These are phyloP conservation scores for Drosophila basisetae DNA, from an alignment of 2,888 invertebrate genomes.

Conservation along the genomic window DNA sequence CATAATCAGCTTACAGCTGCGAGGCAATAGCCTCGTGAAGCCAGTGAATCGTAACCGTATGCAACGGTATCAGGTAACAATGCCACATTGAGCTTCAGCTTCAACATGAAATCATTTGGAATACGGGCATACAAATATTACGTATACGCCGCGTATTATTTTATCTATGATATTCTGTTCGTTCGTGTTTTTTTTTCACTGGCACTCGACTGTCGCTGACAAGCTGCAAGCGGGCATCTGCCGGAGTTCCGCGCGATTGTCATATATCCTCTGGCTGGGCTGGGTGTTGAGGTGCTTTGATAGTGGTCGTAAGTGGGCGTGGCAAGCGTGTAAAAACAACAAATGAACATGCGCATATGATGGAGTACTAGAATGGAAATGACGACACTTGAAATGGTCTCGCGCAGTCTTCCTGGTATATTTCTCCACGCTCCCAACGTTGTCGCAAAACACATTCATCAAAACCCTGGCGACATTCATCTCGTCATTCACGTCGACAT, in stretches of 20 bases:
- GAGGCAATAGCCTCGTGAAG: slow-evolving; percentile 10
- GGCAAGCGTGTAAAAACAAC: slow-evolving; percentile 43
- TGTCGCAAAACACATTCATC: slow-evolving; percentile 65
- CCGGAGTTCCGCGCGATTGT: slow-evolving; percentile 38
- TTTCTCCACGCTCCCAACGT: slow-evolving; percentile 5
- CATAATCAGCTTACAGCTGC: slow-evolving; percentile 71
- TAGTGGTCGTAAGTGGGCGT: slow-evolving; percentile 5
- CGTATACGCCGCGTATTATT: slow-evolving; percentile 55
- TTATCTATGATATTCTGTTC: slow-evolving; percentile 21
- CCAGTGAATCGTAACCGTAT: slow-evolving; percentile 2
- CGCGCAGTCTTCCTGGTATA: slow-evolving; percentile 11
- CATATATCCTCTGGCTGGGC: slow-evolving; percentile 38
- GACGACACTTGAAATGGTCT: slow-evolving; percentile 78
- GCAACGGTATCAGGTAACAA: slow-evolving; percentile 22
- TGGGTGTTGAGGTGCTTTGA: slow-evolving; percentile 16
- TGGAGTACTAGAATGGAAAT: slow-evolving; percentile 60
- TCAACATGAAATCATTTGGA: background rate
- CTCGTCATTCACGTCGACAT: slow-evolving; percentile 76
- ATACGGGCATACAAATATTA: slow-evolving; percentile 29
- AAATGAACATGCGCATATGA: slow-evolving; percentile 75
- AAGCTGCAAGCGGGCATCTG: slow-evolving; percentile 64
- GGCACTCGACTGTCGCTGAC: slow-evolving; percentile 51
- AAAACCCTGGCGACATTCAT: slow-evolving; percentile 74
- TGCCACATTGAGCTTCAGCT: background rate
- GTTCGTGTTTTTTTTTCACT: slow-evolving; percentile 3